phyloP scores from a whole-genome alignment of 2,113 vertebrate species.

The Glaucidium brasilianum region DNA sequence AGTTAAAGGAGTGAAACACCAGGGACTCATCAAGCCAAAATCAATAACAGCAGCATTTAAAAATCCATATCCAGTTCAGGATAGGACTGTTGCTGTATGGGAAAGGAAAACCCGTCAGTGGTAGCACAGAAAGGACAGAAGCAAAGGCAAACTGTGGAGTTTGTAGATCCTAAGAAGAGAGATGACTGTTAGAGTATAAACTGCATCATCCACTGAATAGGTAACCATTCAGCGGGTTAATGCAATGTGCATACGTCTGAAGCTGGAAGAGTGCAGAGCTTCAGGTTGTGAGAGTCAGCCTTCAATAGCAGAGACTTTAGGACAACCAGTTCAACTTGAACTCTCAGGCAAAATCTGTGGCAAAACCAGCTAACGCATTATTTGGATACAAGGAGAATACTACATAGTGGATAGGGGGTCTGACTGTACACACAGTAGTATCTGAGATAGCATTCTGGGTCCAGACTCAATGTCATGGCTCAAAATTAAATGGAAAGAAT shows the following conservation, averaged over 20 bases:
- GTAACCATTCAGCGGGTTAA: background rate
- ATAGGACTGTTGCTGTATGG: background rate
- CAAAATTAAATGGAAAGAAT: background rate
- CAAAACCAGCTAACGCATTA: background rate
- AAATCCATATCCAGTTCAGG: constrained; percentile 39
- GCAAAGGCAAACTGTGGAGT: background rate
- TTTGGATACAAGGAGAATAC: background rate
- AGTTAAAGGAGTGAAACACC: background rate
- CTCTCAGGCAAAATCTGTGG: background rate
- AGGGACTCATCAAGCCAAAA: constrained; percentile 31
- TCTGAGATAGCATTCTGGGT: background rate
- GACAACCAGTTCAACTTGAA: background rate
- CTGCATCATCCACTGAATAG: background rate
- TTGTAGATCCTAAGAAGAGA: background rate
- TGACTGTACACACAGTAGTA: background rate
- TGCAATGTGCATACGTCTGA: background rate
- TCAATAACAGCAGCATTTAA: constrained; percentile 40
- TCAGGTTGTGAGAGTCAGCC: background rate
- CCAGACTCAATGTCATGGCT: background rate
- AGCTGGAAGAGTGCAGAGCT: background rate
- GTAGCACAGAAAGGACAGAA: background rate
- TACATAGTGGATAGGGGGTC: background rate
- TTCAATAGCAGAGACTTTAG: background rate
- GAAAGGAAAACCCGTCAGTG: constrained; percentile 23
- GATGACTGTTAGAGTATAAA: background rate